These are phyloP conservation scores for Megalops atlanticus DNA, from an alignment of 2,113 vertebrate genomes.

Conservation along the genomic window DNA sequence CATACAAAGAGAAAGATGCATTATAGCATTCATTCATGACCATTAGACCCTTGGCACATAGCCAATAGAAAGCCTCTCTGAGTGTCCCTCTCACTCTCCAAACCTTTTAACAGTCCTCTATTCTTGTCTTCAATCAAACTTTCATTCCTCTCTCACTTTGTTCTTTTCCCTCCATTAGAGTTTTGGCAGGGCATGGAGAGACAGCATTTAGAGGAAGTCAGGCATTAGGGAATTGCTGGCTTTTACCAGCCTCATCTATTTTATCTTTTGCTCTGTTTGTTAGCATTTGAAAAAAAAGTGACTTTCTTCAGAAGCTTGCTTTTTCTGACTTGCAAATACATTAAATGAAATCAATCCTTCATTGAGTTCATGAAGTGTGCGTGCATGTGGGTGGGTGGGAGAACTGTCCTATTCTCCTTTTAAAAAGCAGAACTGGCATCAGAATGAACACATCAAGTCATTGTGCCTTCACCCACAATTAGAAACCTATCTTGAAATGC, in stretches of 20 bases:
- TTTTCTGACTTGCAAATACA: not conserved
- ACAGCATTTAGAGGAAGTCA: constrained; percentile 38
- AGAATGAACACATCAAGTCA: not conserved
- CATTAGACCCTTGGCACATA: constrained; percentile 7
- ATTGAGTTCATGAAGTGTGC: not conserved
- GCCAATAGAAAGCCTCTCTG: not conserved
- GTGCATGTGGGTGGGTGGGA: not conserved
- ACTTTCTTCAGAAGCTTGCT: not conserved
- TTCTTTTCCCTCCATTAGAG: constrained; percentile 48
- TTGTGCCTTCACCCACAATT: not conserved
- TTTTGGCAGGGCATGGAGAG: constrained; percentile 48
- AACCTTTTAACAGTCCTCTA: constrained; percentile 61
- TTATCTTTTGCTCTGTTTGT: constrained; percentile 16
- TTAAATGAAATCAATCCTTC: constrained; percentile 10
- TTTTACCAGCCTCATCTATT: constrained; percentile 28
- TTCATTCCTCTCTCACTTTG: constrained; percentile 44
- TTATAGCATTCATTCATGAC: not conserved
- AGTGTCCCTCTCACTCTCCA: constrained; percentile 44
- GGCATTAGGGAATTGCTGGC: constrained; percentile 39
- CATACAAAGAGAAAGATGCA: not conserved
- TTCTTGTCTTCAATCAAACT: constrained; percentile 62
- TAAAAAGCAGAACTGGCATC: not conserved
- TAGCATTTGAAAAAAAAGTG: constrained; percentile 13
- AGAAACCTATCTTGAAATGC: no score
- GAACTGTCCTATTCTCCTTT: not conserved